Base-by-base conservation (phyloP, 2,113 vertebrate genomes). In the Acinonyx jubatus region DNA sequence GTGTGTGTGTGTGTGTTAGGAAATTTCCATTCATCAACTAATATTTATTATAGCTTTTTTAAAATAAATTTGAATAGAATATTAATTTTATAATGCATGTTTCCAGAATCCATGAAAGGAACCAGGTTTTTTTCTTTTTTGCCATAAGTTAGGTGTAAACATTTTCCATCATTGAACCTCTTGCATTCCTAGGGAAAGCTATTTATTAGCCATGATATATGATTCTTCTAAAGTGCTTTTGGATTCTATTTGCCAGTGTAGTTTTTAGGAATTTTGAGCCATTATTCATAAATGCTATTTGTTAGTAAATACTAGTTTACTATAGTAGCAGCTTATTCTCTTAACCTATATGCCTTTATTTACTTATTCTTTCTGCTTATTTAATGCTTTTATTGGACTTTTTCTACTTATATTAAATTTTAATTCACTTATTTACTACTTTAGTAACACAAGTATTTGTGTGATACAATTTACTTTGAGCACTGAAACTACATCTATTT, bases 321-420 rank as follows among this genome's bases (percentile, higher is more conserved):
- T 82, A 18, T 84, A 91, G 57, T 91, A 78, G 31, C 80, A 52
- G 1, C 4, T 91, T 90, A 45, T 65, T 93, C 9, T 82, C 41
- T 78, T 92, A 74, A 13, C 12, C 11, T 69, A 38, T 83, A 27
- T 76, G 57, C 1, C 7, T 69, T 50, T 15, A 71, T 87, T 57
- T 90, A 66, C 41, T 86, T 50, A 81, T 82, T 71, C 15, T 83
- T 92, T 96, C 66, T 81, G 31, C 9, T 94, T 93, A 88, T 76
- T 88, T 89, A 23, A 27, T 85, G 52, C 7, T 95, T 93, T 93
- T 23, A 52, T 55, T 80, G 29, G 29, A 50, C 12, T 79, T 93
- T 89, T 79, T 80, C 41, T 50, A 69, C 82, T 91, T 57, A 71
- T 1, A 68, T 23, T 66, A 66, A 79, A 14, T 87, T 91, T 82